Conservation (phyloP, 2,113 vertebrate species). For the Macrotus californicus region DNA sequence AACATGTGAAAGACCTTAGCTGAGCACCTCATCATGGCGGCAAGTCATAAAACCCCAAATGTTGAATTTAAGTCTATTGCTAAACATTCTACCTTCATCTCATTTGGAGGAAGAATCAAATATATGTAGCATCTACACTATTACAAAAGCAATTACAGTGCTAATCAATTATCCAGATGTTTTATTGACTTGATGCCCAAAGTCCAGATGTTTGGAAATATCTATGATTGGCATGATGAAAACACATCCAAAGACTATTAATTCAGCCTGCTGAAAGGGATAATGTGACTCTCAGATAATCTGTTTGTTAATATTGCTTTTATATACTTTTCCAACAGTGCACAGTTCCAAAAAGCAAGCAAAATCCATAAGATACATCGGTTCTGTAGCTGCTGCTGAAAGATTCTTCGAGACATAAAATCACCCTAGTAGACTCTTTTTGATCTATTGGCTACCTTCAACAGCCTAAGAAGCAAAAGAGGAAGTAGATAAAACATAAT, state of each 20-base stretch:
- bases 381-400: neutral
- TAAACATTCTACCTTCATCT: neutral
- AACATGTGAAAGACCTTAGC: neutral
- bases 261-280: neutral
- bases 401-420: neutral
- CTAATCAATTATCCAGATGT: slow-evolving; percentile 33
- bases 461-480: neutral
- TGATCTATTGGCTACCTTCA: neutral
- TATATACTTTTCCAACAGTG: neutral
- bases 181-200: slow-evolving; percentile 22
- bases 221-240: neutral
- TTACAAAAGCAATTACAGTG: neutral
- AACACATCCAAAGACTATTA: neutral
- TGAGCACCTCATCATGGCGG: neutral
- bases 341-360: neutral
- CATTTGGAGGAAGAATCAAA: neutral
- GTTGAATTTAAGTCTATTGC: neutral
- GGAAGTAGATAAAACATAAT: neutral
- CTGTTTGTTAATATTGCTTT: slow-evolving; percentile 8
- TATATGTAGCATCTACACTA: neutral
- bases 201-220: slow-evolving; percentile 37
- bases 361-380: neutral
- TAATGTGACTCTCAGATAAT: neutral
- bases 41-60: neutral
- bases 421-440: neutral